Evolutionary conservation across 2,113 vertebrate species (phyloP).

Genomic region (Alligator sinensis): DNA sequence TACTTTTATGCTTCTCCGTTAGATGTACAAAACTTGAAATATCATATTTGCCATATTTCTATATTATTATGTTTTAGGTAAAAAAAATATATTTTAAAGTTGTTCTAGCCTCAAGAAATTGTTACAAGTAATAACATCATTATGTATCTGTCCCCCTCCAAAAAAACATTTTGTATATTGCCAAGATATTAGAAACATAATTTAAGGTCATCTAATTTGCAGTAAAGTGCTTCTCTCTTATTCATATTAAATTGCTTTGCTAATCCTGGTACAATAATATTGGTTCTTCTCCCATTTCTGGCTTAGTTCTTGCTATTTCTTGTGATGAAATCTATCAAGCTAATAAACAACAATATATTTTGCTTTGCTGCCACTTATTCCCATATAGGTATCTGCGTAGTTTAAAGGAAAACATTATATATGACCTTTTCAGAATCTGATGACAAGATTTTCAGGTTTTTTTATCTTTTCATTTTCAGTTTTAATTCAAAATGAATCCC

Average conservation of each 20-base stretch:
- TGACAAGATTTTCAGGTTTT: not conserved
- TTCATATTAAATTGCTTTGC: not conserved
- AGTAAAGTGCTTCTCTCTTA: conserved; percentile 13
- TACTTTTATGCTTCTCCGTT: not conserved
- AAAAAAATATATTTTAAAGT: not conserved
- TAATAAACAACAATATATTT: not conserved
- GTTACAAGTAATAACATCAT: not conserved
- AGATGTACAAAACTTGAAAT: not conserved
- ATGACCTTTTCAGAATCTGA: not conserved
- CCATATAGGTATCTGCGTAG: not conserved
- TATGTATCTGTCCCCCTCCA: not conserved
- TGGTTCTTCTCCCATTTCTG: not conserved
- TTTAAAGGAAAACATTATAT: conserved; percentile 2
- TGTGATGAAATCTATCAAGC: not conserved
- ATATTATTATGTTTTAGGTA: not conserved
- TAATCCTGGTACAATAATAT: conserved; percentile 18
- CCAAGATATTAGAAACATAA: not conserved
- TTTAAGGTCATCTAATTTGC: not conserved
- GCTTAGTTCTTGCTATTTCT: not conserved
- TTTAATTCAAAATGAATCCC: conserved; percentile 3
- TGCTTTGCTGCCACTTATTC: not conserved
- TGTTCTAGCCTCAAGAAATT: not conserved
- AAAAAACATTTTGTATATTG: not conserved
- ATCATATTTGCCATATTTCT: conserved; percentile 2
- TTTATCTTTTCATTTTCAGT: conserved; percentile 21